Base-by-base conservation (phyloP, 2,797 vertebrate genomes). In the Australoheros facetus region DNA sequence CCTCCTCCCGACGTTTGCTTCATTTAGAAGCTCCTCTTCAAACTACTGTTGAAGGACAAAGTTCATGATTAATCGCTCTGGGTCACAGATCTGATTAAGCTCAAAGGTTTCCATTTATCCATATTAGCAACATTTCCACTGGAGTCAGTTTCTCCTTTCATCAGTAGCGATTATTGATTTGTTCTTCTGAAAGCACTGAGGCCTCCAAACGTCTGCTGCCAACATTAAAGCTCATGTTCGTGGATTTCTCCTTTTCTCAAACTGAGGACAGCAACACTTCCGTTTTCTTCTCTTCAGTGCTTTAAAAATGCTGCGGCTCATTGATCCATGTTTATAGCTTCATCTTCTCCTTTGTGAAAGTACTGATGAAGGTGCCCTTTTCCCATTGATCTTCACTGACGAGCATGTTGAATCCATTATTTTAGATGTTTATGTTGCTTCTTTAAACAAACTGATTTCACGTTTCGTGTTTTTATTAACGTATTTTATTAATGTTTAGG, bases 11-110 rank as follows among this genome's bases (percentile, higher is more conserved):
- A 51, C 7, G 6, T 17, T 48, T 28, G 28, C 39, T 28, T 45
- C 62, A 11, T 48, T 28, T 19, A 66, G 16, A 19, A 48, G 39
- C 23, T 69, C 16, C 62, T 66, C 28, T 66, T 30, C 21, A 48
- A 48, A 66, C 16, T 42, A 19, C 42, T 13, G 42, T 3, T 11
- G 0, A 69, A 30, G 42, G 0, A 13, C 1, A 2, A 30, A 28
- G 16, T 16, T 1, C 53, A 11, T 5, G 42, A 69, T 30, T 30
- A 51, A 48, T 11, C 10, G 28, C 45, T 17, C 14, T 0, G 9
- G 21, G 42, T n/a, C 28, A 51, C 42, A 51, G 42, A 69, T 2
- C 6, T 30, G 17, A 56, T 16, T 14, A 28, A 3, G 55, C 17
- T 0, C 30, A 10, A 51, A 51, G 23, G 17, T 69, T 48, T 51